Conservation (phyloP, 2,888 invertebrate genomes). For the Zaprionus obscuricornis region DNA sequence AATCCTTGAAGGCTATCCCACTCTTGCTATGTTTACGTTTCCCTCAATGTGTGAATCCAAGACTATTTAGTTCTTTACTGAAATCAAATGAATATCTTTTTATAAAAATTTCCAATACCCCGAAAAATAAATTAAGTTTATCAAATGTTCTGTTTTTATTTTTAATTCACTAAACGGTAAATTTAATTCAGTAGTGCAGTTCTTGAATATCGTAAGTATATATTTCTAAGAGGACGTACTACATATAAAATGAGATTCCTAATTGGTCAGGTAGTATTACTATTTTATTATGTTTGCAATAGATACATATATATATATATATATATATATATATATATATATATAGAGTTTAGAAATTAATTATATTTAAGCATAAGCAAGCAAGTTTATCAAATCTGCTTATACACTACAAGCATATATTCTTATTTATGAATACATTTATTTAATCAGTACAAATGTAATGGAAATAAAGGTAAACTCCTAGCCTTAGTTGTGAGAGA, state of each 20-base stretch:
- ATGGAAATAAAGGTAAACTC: too few relatives aligned
- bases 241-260: not conserved
- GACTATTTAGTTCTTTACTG: constrained; percentile 68
- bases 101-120: constrained; percentile 52
- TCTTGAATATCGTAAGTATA: constrained; percentile 2
- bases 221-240: not conserved
- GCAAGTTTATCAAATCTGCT: too few relatives aligned
- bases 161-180: constrained; percentile 35
- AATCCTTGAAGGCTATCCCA: constrained; percentile 53
- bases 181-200: constrained; percentile 12
- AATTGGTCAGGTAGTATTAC: not conserved
- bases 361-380: too few relatives aligned
- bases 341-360: not conserved
- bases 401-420: too few relatives aligned
- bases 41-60: constrained; percentile 33
- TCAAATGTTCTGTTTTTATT: constrained; percentile 44
- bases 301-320: not conserved
- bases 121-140: constrained; percentile 75
- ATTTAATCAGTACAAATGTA: too few relatives aligned
- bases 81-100: constrained; percentile 64
- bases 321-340: not conserved
- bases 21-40: constrained; percentile 33
- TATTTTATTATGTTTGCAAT: not conserved
- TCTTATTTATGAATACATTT: too few relatives aligned
- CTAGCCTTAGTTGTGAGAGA: too few relatives aligned